Percentiles rank a stretch among this genome's conserved stretches.
These are phyloP conservation scores for Characodon lateralis DNA, from an alignment of 2,797 vertebrate species.

Conservation along the genomic window DNA sequence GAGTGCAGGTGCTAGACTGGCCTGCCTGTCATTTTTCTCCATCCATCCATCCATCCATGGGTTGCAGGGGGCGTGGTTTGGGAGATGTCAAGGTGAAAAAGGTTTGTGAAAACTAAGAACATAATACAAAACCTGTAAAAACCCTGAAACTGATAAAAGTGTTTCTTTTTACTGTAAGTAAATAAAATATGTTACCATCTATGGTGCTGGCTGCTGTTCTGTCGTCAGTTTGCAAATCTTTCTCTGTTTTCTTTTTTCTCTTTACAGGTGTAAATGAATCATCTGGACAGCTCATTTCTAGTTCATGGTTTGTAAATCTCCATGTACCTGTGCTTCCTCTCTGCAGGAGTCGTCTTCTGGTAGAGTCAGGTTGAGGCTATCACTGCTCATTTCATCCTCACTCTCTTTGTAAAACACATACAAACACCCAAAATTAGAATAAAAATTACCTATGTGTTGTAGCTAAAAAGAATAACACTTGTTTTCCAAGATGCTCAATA, in stretches of 20 bases:
- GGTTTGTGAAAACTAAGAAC: background rate
- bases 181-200: conserved; percentile 58
- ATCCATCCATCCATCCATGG: background rate
- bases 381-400: conserved; percentile 64
- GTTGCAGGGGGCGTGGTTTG: background rate
- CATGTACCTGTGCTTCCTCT: conserved; percentile 54
- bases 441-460: background rate
- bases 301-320: conserved; percentile 19
- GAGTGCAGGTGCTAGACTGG: no score
- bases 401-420: conserved; percentile 57
- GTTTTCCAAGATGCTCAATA: background rate
- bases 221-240: conserved; percentile 31
- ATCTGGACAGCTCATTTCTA: conserved; percentile 29
- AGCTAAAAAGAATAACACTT: background rate
- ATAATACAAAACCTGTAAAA: no score
- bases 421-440: conserved; percentile 14
- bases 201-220: conserved; percentile 50
- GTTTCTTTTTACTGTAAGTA: background rate
- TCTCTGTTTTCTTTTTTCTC: conserved; percentile 11
- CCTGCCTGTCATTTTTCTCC: background rate
- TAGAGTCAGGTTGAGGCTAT: conserved; percentile 52
- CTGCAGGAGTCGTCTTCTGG: conserved; percentile 64
- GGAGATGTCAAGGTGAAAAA: background rate
- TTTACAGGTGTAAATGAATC: conserved; percentile 39
- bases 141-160: no score